Conservation (phyloP, 1,140 invertebrate genomes). For the Metaphire vulgaris region DNA sequence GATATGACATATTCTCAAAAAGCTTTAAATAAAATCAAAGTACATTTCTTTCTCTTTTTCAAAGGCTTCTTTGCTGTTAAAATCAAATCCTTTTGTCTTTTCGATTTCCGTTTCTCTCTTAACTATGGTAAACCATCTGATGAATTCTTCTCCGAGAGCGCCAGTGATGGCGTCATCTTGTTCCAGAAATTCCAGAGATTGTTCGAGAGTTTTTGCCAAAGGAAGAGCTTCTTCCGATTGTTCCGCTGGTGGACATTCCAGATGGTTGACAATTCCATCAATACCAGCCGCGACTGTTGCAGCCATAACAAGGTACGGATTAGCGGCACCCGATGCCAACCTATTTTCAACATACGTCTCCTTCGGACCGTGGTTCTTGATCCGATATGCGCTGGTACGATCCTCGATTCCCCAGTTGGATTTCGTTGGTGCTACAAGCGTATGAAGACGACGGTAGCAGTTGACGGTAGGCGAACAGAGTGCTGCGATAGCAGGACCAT, state of each 20-base stretch:
- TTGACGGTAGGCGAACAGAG: constrained; percentile 29
- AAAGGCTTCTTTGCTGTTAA: constrained; percentile 1
- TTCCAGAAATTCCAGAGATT: constrained; percentile 14
- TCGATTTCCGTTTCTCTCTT: constrained; percentile 24
- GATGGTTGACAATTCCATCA: constrained; percentile 29
- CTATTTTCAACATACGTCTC: constrained; percentile 31
- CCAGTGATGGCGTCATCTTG: constrained; percentile 18
- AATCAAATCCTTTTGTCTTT: neutral
- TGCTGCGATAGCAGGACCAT: constrained; percentile 25
- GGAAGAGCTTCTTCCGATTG: constrained; percentile 4
- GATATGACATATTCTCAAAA: too few relatives aligned
- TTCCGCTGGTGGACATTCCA: constrained; percentile 6
- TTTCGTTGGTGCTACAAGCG: constrained; percentile 11
- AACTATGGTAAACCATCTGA: constrained; percentile 19
- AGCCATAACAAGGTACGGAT: constrained; percentile 30
- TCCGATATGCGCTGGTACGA: constrained; percentile 19
- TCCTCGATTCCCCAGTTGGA: constrained; percentile 30
- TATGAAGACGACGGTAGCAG: constrained; percentile 31
- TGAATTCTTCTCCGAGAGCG: constrained; percentile 27
- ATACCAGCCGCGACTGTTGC: constrained; percentile 30
- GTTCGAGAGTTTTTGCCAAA: neutral
- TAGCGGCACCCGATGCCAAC: constrained; percentile 23
- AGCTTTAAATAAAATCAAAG: constrained; percentile 12
- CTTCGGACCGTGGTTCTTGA: constrained; percentile 21
- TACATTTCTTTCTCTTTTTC: constrained; percentile 16